Percentiles rank a stretch among this genome's conserved stretches.
phyloP scores from a whole-genome alignment of 2,797 vertebrate genomes.

The Miopithecus talapoin region DNA sequence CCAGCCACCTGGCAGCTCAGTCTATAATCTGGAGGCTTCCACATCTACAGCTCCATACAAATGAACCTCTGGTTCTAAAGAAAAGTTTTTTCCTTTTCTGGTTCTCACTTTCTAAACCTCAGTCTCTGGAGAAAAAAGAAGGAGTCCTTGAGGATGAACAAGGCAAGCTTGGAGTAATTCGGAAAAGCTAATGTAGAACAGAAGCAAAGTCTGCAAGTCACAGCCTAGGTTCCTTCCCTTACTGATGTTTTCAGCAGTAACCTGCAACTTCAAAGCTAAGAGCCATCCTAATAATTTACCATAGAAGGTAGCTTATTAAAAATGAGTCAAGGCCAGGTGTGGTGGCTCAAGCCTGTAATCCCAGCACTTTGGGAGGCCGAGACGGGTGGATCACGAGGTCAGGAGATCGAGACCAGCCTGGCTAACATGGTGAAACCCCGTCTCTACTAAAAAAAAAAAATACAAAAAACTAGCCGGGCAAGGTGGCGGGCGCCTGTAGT shows the following conservation, averaged over 20 bases:
- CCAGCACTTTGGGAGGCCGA: too few species aligned
- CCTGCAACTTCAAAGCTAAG: neutral
- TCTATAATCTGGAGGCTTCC: neutral
- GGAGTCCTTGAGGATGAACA: neutral
- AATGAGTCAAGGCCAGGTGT: neutral
- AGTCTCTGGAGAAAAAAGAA: neutral
- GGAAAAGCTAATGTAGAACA: neutral
- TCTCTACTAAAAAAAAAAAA: too few species aligned
- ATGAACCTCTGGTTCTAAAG: neutral
- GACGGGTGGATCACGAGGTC: too few species aligned
- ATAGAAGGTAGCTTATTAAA: neutral
- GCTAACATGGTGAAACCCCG: too few species aligned
- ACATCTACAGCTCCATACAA: neutral
- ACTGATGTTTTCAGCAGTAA: neutral
- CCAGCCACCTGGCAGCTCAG: neutral
- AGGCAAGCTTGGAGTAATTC: neutral
- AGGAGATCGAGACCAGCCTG: too few species aligned
- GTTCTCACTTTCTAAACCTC: neutral
- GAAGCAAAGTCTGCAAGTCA: neutral
- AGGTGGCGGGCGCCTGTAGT: too few species aligned
- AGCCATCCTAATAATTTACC: neutral
- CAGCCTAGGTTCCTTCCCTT: neutral
- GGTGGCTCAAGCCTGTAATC: too few species aligned
- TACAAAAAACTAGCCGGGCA: too few species aligned
- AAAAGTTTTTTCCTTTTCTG: neutral